A percentile compares a stretch with the other conserved stretches of the same genome.
Evolutionary conservation across 2,888 invertebrate genomes (phyloP).

Genomic region (Leptarthrus brevirostris): DNA sequence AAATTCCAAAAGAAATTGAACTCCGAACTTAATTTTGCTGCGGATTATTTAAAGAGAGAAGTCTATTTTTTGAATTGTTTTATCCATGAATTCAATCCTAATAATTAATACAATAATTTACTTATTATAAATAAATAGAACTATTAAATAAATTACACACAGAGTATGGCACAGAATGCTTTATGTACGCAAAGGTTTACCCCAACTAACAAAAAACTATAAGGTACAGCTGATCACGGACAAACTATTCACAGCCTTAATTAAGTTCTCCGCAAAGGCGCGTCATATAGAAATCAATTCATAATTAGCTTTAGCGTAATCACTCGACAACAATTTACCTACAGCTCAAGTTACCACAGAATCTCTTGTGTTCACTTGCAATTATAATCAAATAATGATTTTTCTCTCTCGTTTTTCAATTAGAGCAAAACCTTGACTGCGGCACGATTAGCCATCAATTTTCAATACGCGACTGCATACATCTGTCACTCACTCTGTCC

Average conservation of each 20-base stretch:
- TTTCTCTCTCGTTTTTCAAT: slow-evolving; percentile 34
- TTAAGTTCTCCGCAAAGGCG: slow-evolving; percentile 20
- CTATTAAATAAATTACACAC: too few species aligned
- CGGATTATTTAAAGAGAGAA: too few species aligned
- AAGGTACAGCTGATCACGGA: too few species aligned
- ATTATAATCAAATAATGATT: slow-evolving; percentile 30
- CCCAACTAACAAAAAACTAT: too few species aligned
- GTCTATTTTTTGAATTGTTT: too few species aligned
- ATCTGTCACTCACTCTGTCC: slow-evolving; percentile 39
- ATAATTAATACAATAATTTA: too few species aligned
- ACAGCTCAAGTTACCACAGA: background rate
- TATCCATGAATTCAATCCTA: too few species aligned
- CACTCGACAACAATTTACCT: background rate
- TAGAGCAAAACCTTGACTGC: slow-evolving; percentile 34
- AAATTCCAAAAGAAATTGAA: too few species aligned
- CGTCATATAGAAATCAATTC: slow-evolving; percentile 18
- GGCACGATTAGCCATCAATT: slow-evolving; percentile 39
- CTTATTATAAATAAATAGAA: too few species aligned
- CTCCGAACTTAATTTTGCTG: too few species aligned
- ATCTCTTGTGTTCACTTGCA: slow-evolving; percentile 12
- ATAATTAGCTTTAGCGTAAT: slow-evolving; percentile 23
- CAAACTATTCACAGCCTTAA: background rate
- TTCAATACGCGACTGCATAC: slow-evolving; percentile 39
- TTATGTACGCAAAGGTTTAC: too few species aligned
- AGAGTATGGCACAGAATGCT: too few species aligned